Percentiles rank a stretch among this genome's conserved stretches.
These are phyloP conservation scores for Brachyrhaphis roseni DNA, from an alignment of 2,797 vertebrate genomes.

Conservation along the genomic window DNA sequence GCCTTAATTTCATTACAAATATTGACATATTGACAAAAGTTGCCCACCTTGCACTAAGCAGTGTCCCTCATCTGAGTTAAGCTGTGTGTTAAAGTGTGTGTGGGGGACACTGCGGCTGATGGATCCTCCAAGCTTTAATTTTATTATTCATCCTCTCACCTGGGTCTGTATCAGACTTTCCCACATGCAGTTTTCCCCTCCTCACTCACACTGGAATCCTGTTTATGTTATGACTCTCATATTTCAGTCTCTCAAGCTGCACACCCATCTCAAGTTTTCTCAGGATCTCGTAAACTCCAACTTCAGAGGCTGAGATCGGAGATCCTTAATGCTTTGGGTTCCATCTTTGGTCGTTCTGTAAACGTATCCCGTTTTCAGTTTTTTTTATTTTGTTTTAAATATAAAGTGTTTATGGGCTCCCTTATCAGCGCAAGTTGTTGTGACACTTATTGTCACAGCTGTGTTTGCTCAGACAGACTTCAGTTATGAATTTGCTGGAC, in stretches of 20 bases:
- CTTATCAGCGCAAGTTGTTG: constrained; percentile 24
- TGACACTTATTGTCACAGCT: constrained; percentile 76
- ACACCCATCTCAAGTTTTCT: constrained; percentile 38
- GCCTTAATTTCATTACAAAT: constrained; percentile 67
- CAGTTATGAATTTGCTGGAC: constrained; percentile 52
- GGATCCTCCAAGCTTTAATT: constrained; percentile 5
- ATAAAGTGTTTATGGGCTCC: constrained; percentile 14
- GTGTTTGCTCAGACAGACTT: constrained; percentile 68
- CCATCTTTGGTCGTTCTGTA: constrained; percentile 4
- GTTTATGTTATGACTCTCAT: constrained; percentile 67
- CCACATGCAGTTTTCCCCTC: constrained; percentile 27
- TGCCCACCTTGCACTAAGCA: constrained; percentile 26
- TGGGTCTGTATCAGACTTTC: constrained; percentile 45
- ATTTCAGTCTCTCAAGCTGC: constrained; percentile 41
- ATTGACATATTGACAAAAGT: constrained; percentile 66
- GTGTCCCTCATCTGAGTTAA: neutral
- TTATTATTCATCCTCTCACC: constrained; percentile 54
- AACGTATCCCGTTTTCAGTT: neutral
- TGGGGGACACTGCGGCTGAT: constrained; percentile 15
- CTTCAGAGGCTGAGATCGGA: neutral
- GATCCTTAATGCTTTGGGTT: neutral
- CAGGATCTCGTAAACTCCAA: constrained; percentile 28
- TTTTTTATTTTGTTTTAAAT: neutral
- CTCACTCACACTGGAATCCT: constrained; percentile 41
- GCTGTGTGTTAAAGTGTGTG: constrained; percentile 26